phyloP scores from a whole-genome alignment of 2,113 vertebrate genomes.

The Edolisoma coerulescens region DNA sequence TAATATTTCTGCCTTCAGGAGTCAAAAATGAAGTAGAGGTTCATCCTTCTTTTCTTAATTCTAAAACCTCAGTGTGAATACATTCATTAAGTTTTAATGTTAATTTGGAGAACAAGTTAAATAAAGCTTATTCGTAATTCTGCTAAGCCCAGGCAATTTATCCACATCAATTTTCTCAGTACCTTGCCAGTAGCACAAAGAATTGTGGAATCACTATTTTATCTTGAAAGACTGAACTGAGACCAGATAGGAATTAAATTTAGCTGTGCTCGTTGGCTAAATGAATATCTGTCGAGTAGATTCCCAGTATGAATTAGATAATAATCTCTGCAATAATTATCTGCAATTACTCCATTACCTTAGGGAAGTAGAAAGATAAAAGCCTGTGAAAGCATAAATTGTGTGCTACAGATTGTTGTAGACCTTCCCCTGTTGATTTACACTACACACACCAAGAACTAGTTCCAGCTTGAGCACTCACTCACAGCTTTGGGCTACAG shows the following conservation, averaged over 20 bases:
- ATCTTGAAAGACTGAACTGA: conserved; percentile 17
- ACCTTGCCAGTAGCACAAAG: background rate
- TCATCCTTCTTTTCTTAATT: background rate
- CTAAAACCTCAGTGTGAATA: background rate
- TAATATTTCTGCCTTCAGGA: background rate
- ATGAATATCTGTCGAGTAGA: conserved; percentile 10
- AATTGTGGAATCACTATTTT: background rate
- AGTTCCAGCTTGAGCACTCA: conserved; percentile 10
- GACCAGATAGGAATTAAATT: conserved; percentile 8
- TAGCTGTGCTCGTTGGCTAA: background rate
- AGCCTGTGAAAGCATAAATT: conserved; percentile 14
- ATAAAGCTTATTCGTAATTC: background rate
- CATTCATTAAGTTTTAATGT: background rate
- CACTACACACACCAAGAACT: background rate
- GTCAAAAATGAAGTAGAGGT: background rate
- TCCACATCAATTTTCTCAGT: background rate
- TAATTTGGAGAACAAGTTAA: background rate
- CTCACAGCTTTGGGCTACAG: background rate
- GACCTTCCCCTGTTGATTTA: conserved; percentile 19
- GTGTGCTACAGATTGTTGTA: background rate
- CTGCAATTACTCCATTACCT: conserved; percentile 37
- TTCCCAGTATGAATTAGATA: conserved; percentile 20
- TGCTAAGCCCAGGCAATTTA: background rate
- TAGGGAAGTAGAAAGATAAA: conserved; percentile 32
- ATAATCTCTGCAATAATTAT: conserved; percentile 41